Percentiles rank a stretch among this genome's conserved stretches.
Evolutionary conservation across 2,888 invertebrate genomes (phyloP).

Genomic region (Phortica magna): DNA sequence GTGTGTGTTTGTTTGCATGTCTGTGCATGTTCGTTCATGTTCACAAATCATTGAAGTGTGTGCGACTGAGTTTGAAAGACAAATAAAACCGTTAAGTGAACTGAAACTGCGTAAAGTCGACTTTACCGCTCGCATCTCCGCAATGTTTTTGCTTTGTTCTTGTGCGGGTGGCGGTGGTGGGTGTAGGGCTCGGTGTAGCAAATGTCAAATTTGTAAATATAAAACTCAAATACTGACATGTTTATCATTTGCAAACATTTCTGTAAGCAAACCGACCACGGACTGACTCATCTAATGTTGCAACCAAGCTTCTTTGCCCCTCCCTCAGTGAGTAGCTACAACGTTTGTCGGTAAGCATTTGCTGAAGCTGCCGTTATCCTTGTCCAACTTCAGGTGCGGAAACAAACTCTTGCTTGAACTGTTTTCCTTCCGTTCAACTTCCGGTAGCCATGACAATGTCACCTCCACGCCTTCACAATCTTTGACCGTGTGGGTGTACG

Average conservation of each 20-base stretch:
- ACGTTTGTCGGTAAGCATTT: no score
- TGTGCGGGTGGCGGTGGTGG: neutral
- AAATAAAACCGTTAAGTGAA: conserved; percentile 72
- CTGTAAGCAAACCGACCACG: conserved; percentile 13
- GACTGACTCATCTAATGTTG: neutral
- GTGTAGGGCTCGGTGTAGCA: conserved; percentile 29
- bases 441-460: conserved; percentile 22
- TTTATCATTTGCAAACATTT: conserved; percentile 69
- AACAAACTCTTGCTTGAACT: conserved; percentile 68
- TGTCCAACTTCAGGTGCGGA: conserved; percentile 64
- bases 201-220: conserved; percentile 71
- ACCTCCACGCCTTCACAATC: neutral
- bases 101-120: conserved; percentile 43
- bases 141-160: neutral
- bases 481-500: no score
- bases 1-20: neutral
- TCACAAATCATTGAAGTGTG: conserved; percentile 58
- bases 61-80: conserved; percentile 61
- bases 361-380: conserved; percentile 35
- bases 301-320: neutral
- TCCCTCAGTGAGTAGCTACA: no score
- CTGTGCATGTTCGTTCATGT: conserved; percentile 9
- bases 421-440: conserved; percentile 51
- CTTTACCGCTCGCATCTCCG: neutral
- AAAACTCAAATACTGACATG: conserved; percentile 65